Base-by-base conservation (phyloP, 2,113 vertebrate genomes). In the Galeopterus variegatus region DNA sequence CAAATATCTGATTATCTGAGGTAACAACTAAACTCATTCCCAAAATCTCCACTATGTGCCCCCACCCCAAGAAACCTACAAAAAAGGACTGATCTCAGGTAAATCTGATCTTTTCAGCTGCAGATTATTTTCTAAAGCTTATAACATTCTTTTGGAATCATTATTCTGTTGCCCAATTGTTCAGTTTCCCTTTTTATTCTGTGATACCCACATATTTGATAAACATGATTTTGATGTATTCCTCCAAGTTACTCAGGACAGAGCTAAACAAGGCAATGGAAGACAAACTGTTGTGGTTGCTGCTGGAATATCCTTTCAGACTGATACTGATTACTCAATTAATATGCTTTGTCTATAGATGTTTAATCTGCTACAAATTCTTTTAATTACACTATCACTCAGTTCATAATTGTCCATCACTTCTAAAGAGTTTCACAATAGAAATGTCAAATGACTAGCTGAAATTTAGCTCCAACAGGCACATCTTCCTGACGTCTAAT, bases 291-390 rank as follows among this genome's bases (percentile, higher is more conserved):
- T 17, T 11, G 62, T 28, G 58, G 81, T 36, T 83, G 84, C 76
- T 28, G 1, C 52, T 80, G 41, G 54, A 18, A n/a, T 75, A 33
- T 88, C 62, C n/a, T 70, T 89, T 82, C 60, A 96, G 65, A 91
- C 28, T 80, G 83, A 92, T 75, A 73, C 75, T 72, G 83, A 94
- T 81, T 73, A 93, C 54, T 77, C 83, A 95, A 92, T 97, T 94
- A 88, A 93, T 96, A 97, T 48, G 79, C 93, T 86, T 80, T 84
- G 79, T 36, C 69, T 77, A 96, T 50, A 93, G 75, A 94, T 76
- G 50, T 75, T 94, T 77, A 95, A 77, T 91, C 93, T 92, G 60
- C 83, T 92, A 93, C 67, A 97, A 90, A 84, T 94, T 94, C 96
- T 90, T 93, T 95, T 97, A 91, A 96, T 97, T 95, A 93, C 52